A percentile compares a stretch with the other conserved stretches of the same genome.
Conservation (phyloP, 1,140 invertebrate species). For the Magallana angulata region DNA sequence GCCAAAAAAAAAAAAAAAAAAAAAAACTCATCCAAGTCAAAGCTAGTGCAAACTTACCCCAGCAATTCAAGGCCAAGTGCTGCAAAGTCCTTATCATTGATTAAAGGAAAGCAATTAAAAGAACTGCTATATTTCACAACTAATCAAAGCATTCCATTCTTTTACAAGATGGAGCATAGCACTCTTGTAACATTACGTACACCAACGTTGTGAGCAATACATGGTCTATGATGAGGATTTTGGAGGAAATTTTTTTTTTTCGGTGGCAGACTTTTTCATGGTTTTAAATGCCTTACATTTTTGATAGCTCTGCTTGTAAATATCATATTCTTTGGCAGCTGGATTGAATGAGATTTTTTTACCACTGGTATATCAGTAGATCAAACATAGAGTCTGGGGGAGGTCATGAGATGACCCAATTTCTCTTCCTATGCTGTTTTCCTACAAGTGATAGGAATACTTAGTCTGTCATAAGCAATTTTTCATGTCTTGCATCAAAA, state of each 20-base stretch:
- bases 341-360: conserved; percentile 34
- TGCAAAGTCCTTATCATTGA: conserved; percentile 7
- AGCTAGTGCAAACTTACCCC: conserved; percentile 14
- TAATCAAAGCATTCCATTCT: conserved; percentile 26
- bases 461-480: conserved; percentile 17
- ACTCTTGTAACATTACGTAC: neutral
- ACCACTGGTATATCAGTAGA: conserved; percentile 7
- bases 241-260: neutral
- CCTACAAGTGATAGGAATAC: neutral
- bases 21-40: neutral
- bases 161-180: neutral
- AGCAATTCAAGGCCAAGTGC: conserved; percentile 21
- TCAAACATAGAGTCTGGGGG: neutral
- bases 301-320: conserved; percentile 12
- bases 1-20: too few relatives aligned
- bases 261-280: conserved; percentile 8
- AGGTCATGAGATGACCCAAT: neutral
- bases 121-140: conserved; percentile 23
- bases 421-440: neutral
- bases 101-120: conserved; percentile 26
- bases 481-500: neutral
- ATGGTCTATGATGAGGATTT: neutral
- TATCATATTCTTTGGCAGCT: conserved; percentile 32
- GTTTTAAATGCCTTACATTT: conserved; percentile 20
- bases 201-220: neutral